phyloP scores from a whole-genome alignment of 2,113 vertebrate genomes.

The Stegastes partitus region DNA sequence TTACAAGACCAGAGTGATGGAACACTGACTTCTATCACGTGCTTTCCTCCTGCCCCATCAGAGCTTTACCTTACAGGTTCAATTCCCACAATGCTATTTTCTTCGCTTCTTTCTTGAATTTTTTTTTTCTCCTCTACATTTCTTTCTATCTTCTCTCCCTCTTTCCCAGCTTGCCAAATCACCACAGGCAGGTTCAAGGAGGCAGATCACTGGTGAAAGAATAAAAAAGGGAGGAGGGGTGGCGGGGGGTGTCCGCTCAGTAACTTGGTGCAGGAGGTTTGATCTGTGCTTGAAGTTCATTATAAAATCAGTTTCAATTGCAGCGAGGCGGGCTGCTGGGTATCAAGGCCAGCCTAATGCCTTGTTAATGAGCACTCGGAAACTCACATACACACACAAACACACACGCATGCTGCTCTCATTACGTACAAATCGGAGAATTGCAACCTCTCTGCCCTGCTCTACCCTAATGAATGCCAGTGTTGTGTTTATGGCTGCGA shows the following conservation, averaged over 20 bases:
- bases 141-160: background rate
- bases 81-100: constrained; percentile 36
- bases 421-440: constrained; percentile 76
- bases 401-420: constrained; percentile 74
- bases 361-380: constrained; percentile 77
- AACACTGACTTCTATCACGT: constrained; percentile 31
- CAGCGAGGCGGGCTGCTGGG: constrained; percentile 66
- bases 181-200: constrained; percentile 25
- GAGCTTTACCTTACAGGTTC: constrained; percentile 37
- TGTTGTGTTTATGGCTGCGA: constrained; percentile 74
- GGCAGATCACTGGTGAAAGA: constrained; percentile 28
- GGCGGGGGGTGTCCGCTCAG: constrained; percentile 28
- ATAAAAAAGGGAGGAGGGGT: constrained; percentile 19
- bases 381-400: constrained; percentile 59
- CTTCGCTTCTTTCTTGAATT: background rate
- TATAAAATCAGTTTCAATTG: constrained; percentile 82
- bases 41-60: constrained; percentile 42
- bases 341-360: constrained; percentile 77
- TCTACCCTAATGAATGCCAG: constrained; percentile 77
- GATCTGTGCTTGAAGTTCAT: constrained; percentile 80
- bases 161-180: constrained; percentile 17
- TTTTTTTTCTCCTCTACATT: constrained; percentile 18
- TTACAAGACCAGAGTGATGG: constrained; percentile 61
- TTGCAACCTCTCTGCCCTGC: constrained; percentile 60
- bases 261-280: constrained; percentile 72